A percentile compares a stretch with the other conserved stretches of the same genome.
Conservation (phyloP, 1,140 invertebrate genomes). For the Drosophila arizonae region DNA sequence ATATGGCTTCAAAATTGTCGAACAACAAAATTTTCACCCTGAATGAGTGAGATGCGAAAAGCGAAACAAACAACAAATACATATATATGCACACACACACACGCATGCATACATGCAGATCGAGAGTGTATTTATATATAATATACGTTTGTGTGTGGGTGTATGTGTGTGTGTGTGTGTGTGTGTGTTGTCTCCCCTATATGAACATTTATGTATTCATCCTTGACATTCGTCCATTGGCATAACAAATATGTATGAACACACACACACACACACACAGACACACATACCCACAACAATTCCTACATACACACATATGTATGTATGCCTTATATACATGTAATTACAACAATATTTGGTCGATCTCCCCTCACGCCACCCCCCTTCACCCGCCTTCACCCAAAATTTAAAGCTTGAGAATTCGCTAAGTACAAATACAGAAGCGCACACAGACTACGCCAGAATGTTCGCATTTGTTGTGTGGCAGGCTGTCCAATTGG, state of each 20-base stretch:
- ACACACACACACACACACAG: not conserved
- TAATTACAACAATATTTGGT: not conserved
- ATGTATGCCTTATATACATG: not conserved
- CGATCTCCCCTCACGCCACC: too few relatives aligned
- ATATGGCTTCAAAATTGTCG: conserved; percentile 24
- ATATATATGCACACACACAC: not conserved
- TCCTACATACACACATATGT: not conserved
- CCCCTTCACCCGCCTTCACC: not conserved
- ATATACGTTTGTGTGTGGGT: too few relatives aligned
- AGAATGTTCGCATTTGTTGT: not conserved
- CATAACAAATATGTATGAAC: not conserved
- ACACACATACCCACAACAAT: not conserved
- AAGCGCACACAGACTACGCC: conserved; percentile 3
- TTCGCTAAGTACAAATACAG: conserved; percentile 4
- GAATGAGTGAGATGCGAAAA: conserved; percentile 3
- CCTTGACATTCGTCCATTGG: too few relatives aligned
- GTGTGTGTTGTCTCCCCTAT: not conserved
- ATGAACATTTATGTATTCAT: not conserved
- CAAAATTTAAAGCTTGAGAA: not conserved
- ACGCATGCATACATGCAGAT: not conserved
- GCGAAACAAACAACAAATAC: conserved; percentile 5
- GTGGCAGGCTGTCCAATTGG: not conserved
- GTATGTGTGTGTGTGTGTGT: not conserved
- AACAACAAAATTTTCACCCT: not conserved
- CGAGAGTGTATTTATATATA: too few relatives aligned